phyloP scores from a whole-genome alignment of 2,797 vertebrate genomes.

The Echiichthys vipera region DNA sequence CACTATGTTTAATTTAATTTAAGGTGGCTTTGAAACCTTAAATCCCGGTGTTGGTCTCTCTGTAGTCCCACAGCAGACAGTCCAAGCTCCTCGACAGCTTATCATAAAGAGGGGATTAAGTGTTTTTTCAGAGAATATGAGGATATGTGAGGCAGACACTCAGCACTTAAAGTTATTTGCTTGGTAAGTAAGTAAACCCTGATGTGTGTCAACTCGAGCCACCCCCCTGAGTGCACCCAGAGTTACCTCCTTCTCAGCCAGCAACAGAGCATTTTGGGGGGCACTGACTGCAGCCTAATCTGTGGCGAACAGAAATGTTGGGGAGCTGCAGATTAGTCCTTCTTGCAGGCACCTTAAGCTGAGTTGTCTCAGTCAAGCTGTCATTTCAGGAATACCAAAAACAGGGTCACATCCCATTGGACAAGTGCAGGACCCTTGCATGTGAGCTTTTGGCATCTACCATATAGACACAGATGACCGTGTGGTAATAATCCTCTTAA shows the following conservation, averaged over 20 bases:
- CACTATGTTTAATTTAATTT: conserved; percentile 73
- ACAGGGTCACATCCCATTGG: conserved; percentile 27
- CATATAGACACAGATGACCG: conserved; percentile 58
- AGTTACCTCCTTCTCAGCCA: conserved; percentile 24
- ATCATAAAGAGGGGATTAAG: conserved; percentile 82
- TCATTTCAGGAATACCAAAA: conserved; percentile 49
- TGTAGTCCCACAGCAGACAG: conserved; percentile 74
- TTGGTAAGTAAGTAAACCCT: conserved; percentile 60
- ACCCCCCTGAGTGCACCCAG: conserved; percentile 21
- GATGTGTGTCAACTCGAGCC: conserved; percentile 48
- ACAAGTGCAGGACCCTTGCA: conserved; percentile 29
- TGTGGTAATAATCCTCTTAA: conserved; percentile 76
- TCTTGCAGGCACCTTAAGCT: conserved; percentile 17
- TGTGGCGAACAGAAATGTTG: conserved; percentile 37
- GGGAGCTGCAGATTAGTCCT: conserved; percentile 58
- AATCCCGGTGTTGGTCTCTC: conserved; percentile 66
- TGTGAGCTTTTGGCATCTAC: conserved; percentile 55
- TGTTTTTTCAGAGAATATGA: conserved; percentile 64
- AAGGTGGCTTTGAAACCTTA: conserved; percentile 69
- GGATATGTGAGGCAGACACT: conserved; percentile 64
- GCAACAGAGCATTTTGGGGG: conserved; percentile 16
- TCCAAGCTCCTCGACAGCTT: conserved; percentile 75
- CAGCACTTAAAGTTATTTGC: conserved; percentile 75
- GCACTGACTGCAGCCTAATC: conserved; percentile 54
- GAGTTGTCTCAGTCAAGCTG: conserved; percentile 59